Base-by-base conservation (phyloP, 1,140 invertebrate genomes). In the Heliconius congener region DNA sequence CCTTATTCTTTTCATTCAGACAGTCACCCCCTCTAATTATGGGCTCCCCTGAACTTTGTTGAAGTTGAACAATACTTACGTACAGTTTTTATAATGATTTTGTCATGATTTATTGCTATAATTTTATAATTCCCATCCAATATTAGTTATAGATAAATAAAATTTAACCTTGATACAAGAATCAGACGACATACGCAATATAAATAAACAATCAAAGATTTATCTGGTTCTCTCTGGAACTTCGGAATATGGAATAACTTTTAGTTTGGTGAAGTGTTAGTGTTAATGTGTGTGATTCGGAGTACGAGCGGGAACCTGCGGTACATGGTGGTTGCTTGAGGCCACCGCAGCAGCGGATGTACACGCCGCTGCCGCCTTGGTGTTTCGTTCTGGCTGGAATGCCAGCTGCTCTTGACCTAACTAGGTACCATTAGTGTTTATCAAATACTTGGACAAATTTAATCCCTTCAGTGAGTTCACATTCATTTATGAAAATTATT, bases 391-490 rank as follows among this genome's bases (percentile, higher is more conserved):
- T 88, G 86, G 85, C 89, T 93, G 93, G 90, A 94, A 94, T 94
- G 93, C 93, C 91, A 93, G 89, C 92, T 90, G 93, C 93, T 91
- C 92, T 93, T 93, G 92, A 94, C 88, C 88, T 94, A 87, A 91
- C 91, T 90, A 94, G 93, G 91, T 94, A 93, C 9, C 16, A 11
- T 11, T 46, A 27, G 34, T 72, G 37, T 72, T 72, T 72, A 72
- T 72, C 37, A 39, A 72, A 72, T 72, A 72, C 8, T 19, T 42
- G 27, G 60, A 60, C n/a, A 30, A 66, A 66, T 23, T 66, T 16
- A 23, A 23, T 23, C 23, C 23, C 23, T 23, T 23, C 23, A 23
- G 1, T 23, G 30, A 5, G 8, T 27, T 23, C 19, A 8, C 55
- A 3, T 30, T 1, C 3, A 66, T 66, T 30, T 27, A 27, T 27